phyloP scores from a whole-genome alignment of 2,888 invertebrate genomes.

The Acrocyrtus sp. region DNA sequence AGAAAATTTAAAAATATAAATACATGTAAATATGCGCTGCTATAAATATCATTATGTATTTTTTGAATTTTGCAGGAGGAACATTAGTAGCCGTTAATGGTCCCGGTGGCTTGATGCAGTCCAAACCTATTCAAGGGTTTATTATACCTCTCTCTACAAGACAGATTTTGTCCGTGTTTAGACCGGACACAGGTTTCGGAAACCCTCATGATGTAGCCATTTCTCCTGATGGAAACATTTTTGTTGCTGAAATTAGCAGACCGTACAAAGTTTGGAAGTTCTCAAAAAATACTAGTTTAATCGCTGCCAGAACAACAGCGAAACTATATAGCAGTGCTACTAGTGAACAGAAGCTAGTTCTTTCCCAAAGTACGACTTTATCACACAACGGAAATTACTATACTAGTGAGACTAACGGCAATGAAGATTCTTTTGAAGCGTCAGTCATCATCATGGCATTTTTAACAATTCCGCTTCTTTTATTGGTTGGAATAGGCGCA shows the following conservation, averaged over 20 bases:
- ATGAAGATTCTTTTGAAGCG: constrained; percentile 54
- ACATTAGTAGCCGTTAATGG: constrained; percentile 82
- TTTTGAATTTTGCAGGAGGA: no score
- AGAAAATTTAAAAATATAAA: no score
- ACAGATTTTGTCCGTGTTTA: constrained; percentile 73
- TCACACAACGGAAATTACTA: constrained; percentile 14
- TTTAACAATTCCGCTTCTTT: constrained; percentile 60
- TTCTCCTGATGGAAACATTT: constrained; percentile 76
- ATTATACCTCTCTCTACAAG: constrained; percentile 75
- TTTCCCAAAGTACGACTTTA: constrained; percentile 1
- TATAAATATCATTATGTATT: no score
- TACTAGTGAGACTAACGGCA: no score
- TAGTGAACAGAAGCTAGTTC: neutral
- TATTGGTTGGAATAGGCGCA: constrained; percentile 59
- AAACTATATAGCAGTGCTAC: neutral
- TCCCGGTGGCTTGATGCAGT: constrained; percentile 65
- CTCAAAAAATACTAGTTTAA: constrained; percentile 46
- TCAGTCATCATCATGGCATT: constrained; percentile 63
- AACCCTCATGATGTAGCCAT: constrained; percentile 87
- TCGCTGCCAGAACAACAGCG: no score
- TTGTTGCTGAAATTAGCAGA: constrained; percentile 79
- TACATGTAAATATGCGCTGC: no score
- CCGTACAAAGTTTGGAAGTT: constrained; percentile 76
- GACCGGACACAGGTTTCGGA: constrained; percentile 70
- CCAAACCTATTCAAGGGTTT: constrained; percentile 74